Evolutionary conservation across 2,888 invertebrate genomes (phyloP), one percentile per base, ranked within the genome.

Genomic region (Chorisops tibialis): DNA sequence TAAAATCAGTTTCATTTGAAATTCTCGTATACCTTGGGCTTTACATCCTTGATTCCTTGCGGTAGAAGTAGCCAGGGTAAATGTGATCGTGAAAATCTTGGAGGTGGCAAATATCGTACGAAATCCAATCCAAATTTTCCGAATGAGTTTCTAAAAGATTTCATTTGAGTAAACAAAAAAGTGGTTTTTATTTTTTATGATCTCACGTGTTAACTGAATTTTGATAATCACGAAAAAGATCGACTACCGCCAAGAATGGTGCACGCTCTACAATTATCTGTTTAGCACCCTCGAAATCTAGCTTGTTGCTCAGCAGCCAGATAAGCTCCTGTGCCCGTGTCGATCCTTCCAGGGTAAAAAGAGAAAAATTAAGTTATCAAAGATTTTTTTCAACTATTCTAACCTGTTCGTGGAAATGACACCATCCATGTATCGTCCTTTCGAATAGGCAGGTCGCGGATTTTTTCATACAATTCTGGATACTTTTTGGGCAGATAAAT

Each of bases 271-370:
- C 16, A n/a, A n/a, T n/a, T n/a, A n/a, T n/a, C n/a, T n/a, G n/a
- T 70, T 85, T 85, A 1, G 91, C 91, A 19, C 83, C 84, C 70
- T 88, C 86, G 70, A 86, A 91, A 73, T 96, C 85, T 66, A 92
- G 79, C 69, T 89, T 84, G 69, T 91, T 89, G 3, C 87, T 87
- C 63, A 96, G 84, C n/a, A 93, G 81, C 89, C 93, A 96, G 2
- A 91, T 85, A 87, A 96, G 93, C 80, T 96, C 95, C 73, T 94
- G 93, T 1, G 89, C 86, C 95, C 95, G 96, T 1, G 95, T 95
- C 19, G 94, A 94, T 12, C 91, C 90, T 90, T 2, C 11, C n/a
- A n/a, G n/a, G n/a, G n/a, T n/a, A n/a, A n/a, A n/a, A n/a, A n/a
- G n/a, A n/a, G 41, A 22, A 9, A 24, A 45, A 16, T 43, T 14